Conservation (phyloP, 2,797 vertebrate species). For the Carcharodon carcharias region DNA sequence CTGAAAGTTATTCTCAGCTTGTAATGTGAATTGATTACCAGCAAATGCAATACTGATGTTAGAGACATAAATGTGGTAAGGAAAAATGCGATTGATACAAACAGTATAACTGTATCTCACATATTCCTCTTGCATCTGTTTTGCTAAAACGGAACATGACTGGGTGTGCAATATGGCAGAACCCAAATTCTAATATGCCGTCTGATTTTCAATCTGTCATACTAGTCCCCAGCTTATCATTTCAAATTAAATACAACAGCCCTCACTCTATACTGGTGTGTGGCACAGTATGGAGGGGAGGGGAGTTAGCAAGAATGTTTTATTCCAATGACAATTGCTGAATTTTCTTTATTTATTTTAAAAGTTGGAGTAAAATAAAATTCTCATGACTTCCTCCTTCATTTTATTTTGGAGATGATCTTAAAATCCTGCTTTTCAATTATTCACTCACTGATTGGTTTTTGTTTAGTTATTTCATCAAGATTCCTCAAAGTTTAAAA, state of each 20-base stretch:
- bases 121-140: neutral
- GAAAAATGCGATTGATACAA: neutral
- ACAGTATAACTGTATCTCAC: neutral
- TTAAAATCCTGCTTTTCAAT: neutral
- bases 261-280: neutral
- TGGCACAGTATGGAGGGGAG: neutral
- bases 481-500: no score
- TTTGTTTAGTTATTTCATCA: neutral
- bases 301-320: neutral
- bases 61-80: neutral
- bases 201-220: neutral
- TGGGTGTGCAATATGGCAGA: neutral
- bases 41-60: neutral
- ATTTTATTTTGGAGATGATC: neutral
- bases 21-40: neutral
- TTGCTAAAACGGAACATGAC: neutral
- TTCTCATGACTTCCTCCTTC: neutral
- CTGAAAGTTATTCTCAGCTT: neutral
- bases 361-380: neutral
- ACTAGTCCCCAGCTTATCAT: neutral
- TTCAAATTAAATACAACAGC: neutral
- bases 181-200: no score
- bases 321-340: neutral
- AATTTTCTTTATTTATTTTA: neutral
- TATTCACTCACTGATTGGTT: neutral